Conservation (phyloP, 2,888 invertebrate species). For the Lamellibrachia satsuma region DNA sequence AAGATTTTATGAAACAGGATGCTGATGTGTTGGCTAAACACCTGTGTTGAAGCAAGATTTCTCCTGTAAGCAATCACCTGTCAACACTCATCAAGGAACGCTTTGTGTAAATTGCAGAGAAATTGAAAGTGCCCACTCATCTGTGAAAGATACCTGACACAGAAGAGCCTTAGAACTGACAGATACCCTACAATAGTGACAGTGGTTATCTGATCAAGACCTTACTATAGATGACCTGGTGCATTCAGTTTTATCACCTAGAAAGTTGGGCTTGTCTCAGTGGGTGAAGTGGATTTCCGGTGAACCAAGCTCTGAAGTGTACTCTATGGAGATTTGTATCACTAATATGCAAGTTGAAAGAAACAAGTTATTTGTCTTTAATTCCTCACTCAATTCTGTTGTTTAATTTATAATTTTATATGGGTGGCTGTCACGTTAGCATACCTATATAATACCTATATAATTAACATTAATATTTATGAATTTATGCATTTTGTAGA, state of each 20-base stretch:
- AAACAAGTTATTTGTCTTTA: too few species aligned
- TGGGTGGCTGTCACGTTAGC: too few species aligned
- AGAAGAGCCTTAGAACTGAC: not conserved
- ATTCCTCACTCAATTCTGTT: too few species aligned
- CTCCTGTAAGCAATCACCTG: not conserved
- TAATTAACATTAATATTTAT: too few species aligned
- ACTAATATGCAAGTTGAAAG: not conserved
- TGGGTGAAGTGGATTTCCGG: conserved; percentile 17
- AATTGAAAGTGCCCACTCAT: not conserved
- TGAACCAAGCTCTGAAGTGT: not conserved
- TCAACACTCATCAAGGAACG: not conserved
- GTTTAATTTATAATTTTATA: too few species aligned
- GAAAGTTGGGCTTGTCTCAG: conserved; percentile 4
- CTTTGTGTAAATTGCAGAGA: not conserved
- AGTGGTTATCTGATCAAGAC: not conserved
- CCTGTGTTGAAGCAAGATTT: not conserved
- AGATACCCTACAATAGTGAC: not conserved
- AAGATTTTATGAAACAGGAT: not conserved
- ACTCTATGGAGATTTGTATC: not conserved
- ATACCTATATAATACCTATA: too few species aligned
- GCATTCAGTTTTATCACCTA: not conserved
- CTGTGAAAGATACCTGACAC: conserved; percentile 1
- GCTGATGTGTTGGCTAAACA: not conserved
- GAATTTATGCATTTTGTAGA: too few species aligned
- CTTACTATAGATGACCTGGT: not conserved